These are phyloP conservation scores for Albula glossodonta DNA, from an alignment of 2,113 vertebrate genomes.

Conservation along the genomic window DNA sequence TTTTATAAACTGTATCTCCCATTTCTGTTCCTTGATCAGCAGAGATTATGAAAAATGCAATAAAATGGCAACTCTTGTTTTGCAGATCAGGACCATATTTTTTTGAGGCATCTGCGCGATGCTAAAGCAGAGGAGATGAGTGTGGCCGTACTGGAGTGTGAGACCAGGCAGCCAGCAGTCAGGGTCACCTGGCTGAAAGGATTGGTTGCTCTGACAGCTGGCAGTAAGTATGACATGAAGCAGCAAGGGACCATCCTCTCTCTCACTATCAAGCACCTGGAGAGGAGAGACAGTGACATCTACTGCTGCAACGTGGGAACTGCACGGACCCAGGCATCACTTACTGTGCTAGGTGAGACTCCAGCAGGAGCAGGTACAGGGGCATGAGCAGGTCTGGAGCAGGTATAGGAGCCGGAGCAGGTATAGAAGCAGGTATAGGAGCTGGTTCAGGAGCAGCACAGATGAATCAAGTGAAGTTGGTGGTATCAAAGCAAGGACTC, in stretches of 20 bases:
- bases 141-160: constrained; percentile 76
- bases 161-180: constrained; percentile 70
- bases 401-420: too few relatives aligned
- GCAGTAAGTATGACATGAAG: constrained; percentile 73
- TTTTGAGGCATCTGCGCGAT: constrained; percentile 78
- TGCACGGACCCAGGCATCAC: constrained; percentile 77
- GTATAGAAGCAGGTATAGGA: too few relatives aligned
- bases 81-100: constrained; percentile 83
- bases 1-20: neutral
- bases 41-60: neutral
- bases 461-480: too few relatives aligned
- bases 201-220: constrained; percentile 70
- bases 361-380: neutral
- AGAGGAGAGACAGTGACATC: constrained; percentile 77
- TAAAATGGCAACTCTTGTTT: neutral
- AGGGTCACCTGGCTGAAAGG: constrained; percentile 85
- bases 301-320: constrained; percentile 88
- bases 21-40: neutral
- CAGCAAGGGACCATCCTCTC: constrained; percentile 76
- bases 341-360: constrained; percentile 79
- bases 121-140: constrained; percentile 75
- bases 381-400: neutral
- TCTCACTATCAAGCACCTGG: constrained; percentile 78
- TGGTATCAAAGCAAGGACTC: too few relatives aligned
- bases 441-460: too few relatives aligned